Percentiles rank a stretch among this genome's conserved stretches.
Conservation (phyloP, 2,888 invertebrate genomes). For the Xanthorhoe spadicearia region DNA sequence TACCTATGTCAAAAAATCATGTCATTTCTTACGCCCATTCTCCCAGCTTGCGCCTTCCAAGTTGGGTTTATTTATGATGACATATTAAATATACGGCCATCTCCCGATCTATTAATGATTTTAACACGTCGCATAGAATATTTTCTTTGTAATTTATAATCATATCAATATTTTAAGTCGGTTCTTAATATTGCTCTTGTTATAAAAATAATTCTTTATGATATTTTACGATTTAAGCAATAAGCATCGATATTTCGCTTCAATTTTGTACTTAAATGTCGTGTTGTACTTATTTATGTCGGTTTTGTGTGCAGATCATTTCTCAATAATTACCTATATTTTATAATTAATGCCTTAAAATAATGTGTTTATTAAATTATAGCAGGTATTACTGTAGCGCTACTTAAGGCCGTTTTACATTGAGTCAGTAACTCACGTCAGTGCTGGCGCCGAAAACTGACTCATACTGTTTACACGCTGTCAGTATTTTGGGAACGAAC, state of each 20-base stretch:
- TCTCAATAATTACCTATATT: not conserved
- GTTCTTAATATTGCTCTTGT: slow-evolving; percentile 47
- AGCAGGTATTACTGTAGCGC: no score
- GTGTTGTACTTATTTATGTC: slow-evolving; percentile 40
- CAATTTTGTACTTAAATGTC: slow-evolving; percentile 61
- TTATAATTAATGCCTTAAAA: no score
- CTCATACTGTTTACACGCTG: no score
- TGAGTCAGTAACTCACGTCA: no score
- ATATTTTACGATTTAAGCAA: slow-evolving; percentile 63
- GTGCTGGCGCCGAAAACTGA: no score
- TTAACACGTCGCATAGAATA: slow-evolving; percentile 21
- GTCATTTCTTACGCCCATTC: not conserved
- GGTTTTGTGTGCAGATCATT: slow-evolving; percentile 8
- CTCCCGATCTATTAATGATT: not conserved
- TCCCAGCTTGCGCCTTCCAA: not conserved
- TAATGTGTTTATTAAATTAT: no score
- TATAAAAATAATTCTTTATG: slow-evolving; percentile 38
- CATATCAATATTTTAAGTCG: slow-evolving; percentile 73
- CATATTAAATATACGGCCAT: not conserved
- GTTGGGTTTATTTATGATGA: not conserved
- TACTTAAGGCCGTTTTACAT: no score
- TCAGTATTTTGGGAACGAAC: no score
- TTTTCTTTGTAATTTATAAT: slow-evolving; percentile 61
- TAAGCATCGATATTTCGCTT: slow-evolving; percentile 68
- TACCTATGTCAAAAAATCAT: not conserved